Conservation (phyloP, 2,113 vertebrate species). For the Lethenteron camtschaticum region DNA sequence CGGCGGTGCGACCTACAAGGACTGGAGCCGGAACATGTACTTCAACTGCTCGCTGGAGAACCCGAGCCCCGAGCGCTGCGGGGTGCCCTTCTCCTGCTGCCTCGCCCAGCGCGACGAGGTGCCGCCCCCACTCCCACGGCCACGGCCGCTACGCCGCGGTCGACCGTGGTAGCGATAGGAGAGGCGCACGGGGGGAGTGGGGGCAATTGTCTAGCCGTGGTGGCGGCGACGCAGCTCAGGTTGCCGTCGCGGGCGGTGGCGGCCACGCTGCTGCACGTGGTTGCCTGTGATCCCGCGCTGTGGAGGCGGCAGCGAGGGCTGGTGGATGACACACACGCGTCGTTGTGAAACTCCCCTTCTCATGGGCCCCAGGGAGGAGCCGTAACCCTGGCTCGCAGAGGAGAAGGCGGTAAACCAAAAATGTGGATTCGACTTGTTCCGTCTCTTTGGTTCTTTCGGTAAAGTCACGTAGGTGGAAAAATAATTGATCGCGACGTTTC, state of each 20-base stretch:
- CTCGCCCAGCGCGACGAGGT: slow-evolving; percentile 11
- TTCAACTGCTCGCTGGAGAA: slow-evolving; percentile 46
- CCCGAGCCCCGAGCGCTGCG: slow-evolving; percentile 50
- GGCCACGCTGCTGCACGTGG: too few species aligned
- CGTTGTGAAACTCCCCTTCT: too few species aligned
- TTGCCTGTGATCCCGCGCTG: too few species aligned
- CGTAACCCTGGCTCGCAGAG: too few species aligned
- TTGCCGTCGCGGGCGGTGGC: background rate
- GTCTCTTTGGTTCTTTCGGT: too few species aligned
- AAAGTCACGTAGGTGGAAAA: too few species aligned
- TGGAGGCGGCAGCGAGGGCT: too few species aligned
- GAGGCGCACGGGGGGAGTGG: background rate
- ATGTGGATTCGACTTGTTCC: too few species aligned
- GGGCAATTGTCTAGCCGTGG: background rate
- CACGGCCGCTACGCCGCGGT: background rate
- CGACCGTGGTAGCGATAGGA: background rate
- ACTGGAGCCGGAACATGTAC: slow-evolving; percentile 69
- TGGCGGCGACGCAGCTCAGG: background rate
- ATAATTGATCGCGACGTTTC: too few species aligned
- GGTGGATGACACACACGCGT: too few species aligned
- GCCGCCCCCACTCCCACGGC: background rate
- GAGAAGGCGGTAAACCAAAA: too few species aligned
- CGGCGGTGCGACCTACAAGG: slow-evolving; percentile 40
- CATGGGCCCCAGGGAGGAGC: too few species aligned
- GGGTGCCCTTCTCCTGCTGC: slow-evolving; percentile 74